Evolutionary conservation across 2,797 vertebrate species (phyloP).

Genomic region (Molossus alvarezi): DNA sequence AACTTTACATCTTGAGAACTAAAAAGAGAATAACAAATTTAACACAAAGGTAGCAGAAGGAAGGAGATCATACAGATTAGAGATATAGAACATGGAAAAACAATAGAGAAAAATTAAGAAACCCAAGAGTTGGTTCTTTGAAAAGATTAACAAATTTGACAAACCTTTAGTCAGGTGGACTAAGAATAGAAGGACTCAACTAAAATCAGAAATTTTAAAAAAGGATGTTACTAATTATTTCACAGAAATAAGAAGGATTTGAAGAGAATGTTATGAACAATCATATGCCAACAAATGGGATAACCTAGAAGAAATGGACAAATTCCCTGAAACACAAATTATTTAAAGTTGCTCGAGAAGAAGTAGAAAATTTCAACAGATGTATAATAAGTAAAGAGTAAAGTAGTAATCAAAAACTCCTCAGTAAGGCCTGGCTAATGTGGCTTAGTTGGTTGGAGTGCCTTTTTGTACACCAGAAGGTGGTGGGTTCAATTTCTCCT

Average conservation of each 20-base stretch:
- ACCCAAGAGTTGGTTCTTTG: background rate
- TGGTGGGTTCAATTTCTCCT: too few species aligned
- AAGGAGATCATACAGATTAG: background rate
- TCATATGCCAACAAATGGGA: background rate
- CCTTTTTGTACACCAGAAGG: too few species aligned
- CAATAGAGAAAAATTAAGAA: background rate
- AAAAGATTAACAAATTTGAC: slow-evolving; percentile 12
- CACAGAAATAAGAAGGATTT: background rate
- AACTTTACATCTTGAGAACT: background rate
- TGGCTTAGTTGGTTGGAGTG: too few species aligned
- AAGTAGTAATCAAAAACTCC: background rate
- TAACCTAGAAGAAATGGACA: background rate
- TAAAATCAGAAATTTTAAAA: slow-evolving; percentile 30
- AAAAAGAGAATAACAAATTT: background rate
- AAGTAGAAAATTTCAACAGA: background rate
- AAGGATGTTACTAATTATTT: background rate
- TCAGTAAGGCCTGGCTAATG: background rate
- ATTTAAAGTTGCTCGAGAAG: background rate
- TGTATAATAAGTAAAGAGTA: background rate
- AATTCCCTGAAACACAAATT: slow-evolving; percentile 5
- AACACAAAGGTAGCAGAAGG: background rate
- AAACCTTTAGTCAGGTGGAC: background rate
- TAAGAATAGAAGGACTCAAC: background rate
- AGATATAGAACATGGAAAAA: slow-evolving; percentile 31
- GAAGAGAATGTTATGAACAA: background rate